These are phyloP conservation scores for Poeciliopsis prolifica DNA, from an alignment of 2,113 vertebrate species.

Conservation along the genomic window DNA sequence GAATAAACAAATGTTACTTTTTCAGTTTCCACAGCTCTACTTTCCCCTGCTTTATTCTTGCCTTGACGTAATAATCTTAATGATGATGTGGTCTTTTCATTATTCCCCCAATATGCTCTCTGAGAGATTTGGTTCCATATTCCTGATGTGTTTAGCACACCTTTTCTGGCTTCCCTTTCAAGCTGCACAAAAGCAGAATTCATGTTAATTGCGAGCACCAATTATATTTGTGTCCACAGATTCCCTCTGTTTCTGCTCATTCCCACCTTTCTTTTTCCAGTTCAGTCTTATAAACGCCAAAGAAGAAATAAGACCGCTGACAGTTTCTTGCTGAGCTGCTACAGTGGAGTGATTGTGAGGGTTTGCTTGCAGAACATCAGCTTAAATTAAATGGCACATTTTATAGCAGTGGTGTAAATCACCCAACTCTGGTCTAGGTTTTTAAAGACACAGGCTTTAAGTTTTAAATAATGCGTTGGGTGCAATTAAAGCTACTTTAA, in stretches of 20 bases:
- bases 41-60: constrained; percentile 16
- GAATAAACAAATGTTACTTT: constrained; percentile 36
- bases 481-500: constrained; percentile 52
- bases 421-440: constrained; percentile 15
- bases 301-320: constrained; percentile 43
- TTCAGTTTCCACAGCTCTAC: constrained; percentile 14
- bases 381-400: constrained; percentile 69
- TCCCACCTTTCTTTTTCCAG: constrained; percentile 39
- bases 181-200: constrained; percentile 45
- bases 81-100: constrained; percentile 13
- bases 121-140: constrained; percentile 49
- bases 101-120: background rate
- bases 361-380: constrained; percentile 53
- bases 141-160: constrained; percentile 47
- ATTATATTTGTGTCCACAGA: constrained; percentile 48
- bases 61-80: constrained; percentile 31
- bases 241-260: constrained; percentile 22
- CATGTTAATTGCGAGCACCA: constrained; percentile 55
- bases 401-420: constrained; percentile 68
- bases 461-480: constrained; percentile 57
- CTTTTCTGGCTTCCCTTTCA: constrained; percentile 34
- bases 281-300: constrained; percentile 21
- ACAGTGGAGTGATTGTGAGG: constrained; percentile 64
- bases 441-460: constrained; percentile 53
- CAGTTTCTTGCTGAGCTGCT: constrained; percentile 45